Conservation (phyloP, 2,797 vertebrate species). For the Leptodactylus fallax region DNA sequence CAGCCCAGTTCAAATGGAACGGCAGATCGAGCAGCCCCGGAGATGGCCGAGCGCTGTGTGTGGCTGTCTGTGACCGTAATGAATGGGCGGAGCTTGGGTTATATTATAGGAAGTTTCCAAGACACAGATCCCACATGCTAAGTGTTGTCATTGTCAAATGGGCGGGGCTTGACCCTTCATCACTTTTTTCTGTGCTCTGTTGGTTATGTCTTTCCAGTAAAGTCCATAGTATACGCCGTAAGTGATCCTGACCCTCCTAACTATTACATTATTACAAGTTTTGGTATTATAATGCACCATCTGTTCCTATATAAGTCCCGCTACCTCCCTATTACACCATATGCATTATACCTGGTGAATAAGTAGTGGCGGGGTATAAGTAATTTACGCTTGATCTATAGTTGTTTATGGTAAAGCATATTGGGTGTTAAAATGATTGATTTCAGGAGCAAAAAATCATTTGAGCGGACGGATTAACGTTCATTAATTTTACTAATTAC, state of each 20-base stretch:
- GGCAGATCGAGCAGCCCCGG: no score
- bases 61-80: no score
- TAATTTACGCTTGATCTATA: conserved; percentile 83
- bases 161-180: background rate
- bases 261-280: background rate
- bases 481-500: conserved; percentile 90
- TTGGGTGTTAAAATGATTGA: conserved; percentile 81
- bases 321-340: background rate
- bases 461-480: conserved; percentile 84
- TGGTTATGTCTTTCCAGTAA: background rate
- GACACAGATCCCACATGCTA: no score
- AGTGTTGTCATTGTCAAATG: no score
- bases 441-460: conserved; percentile 82
- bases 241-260: background rate
- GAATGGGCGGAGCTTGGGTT: no score
- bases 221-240: no score
- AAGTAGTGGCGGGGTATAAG: conserved; percentile 15
- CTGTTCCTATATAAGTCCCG: background rate
- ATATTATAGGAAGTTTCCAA: no score
- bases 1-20: no score
- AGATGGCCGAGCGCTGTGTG: no score
- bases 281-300: background rate
- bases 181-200: background rate
- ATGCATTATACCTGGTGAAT: background rate
- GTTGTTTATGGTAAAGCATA: conserved; percentile 73